These are phyloP conservation scores for Platichthys flesus DNA, from an alignment of 2,113 vertebrate species.

Conservation along the genomic window DNA sequence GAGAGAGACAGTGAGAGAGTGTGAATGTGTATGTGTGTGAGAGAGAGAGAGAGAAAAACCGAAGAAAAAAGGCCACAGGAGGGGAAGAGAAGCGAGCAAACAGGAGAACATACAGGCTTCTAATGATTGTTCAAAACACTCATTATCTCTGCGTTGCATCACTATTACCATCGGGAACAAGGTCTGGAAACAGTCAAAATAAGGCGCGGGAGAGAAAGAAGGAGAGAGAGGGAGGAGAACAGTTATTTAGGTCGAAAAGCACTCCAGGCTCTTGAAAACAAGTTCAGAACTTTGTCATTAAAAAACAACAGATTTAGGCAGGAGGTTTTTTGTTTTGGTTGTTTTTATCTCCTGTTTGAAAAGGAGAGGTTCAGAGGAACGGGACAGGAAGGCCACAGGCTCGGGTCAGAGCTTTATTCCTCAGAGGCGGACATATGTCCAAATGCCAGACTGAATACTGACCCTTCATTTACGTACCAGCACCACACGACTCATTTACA, in stretches of 20 bases:
- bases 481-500: background rate
- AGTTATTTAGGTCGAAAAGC: slow-evolving; percentile 79
- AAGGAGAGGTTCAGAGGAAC: slow-evolving; percentile 25
- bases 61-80: slow-evolving; percentile 66
- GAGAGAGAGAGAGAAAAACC: slow-evolving; percentile 33
- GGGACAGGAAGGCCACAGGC: slow-evolving; percentile 46
- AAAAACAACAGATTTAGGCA: slow-evolving; percentile 66
- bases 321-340: slow-evolving; percentile 1
- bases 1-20: background rate
- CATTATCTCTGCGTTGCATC: slow-evolving; percentile 78
- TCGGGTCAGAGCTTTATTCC: slow-evolving; percentile 28
- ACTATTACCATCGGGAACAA: slow-evolving; percentile 71
- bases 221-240: slow-evolving; percentile 35
- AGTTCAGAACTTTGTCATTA: slow-evolving; percentile 74
- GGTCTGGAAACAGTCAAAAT: slow-evolving; percentile 72
- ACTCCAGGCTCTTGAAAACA: slow-evolving; percentile 73
- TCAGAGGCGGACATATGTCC: slow-evolving; percentile 33
- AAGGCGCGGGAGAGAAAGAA: slow-evolving; percentile 32
- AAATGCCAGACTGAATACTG: slow-evolving; percentile 4
- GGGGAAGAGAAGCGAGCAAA: slow-evolving; percentile 65
- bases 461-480: slow-evolving; percentile 9
- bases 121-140: slow-evolving; percentile 76
- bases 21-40: slow-evolving; percentile 13
- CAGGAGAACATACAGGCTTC: slow-evolving; percentile 64
- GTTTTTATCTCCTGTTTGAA: slow-evolving; percentile 55